Conservation (phyloP, 2,888 invertebrate species). For the Seira musarum region DNA sequence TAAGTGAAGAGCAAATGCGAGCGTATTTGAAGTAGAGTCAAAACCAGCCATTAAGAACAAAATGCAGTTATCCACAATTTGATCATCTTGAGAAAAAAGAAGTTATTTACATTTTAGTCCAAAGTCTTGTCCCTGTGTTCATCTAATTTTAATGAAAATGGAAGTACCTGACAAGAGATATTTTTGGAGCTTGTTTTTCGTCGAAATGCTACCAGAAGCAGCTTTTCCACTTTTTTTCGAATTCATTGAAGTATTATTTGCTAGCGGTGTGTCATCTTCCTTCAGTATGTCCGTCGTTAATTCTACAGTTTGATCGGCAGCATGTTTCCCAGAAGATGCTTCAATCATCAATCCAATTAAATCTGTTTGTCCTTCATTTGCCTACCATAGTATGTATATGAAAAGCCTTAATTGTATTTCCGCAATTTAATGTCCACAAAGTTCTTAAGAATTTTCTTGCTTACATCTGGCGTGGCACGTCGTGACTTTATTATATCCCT, state of each 20-base stretch:
- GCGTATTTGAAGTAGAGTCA: constrained; percentile 68
- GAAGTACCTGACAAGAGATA: not conserved
- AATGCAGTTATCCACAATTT: constrained; percentile 68
- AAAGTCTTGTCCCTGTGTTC: no score
- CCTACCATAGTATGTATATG: constrained; percentile 34
- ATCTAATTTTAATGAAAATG: no score
- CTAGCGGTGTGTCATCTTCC: constrained; percentile 51
- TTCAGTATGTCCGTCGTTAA: constrained; percentile 66
- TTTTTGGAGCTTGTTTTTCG: not conserved
- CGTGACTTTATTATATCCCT: constrained; percentile 61
- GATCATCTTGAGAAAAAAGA: constrained; percentile 56
- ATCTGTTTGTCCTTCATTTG: constrained; percentile 61
- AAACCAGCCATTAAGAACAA: constrained; percentile 69
- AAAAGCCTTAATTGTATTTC: not conserved
- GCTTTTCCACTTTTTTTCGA: no score
- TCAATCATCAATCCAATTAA: constrained; percentile 69
- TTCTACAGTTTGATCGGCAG: constrained; percentile 57
- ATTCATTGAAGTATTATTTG: constrained; percentile 24
- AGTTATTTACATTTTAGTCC: constrained; percentile 9
- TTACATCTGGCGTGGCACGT: constrained; percentile 62
- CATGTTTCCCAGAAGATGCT: constrained; percentile 65
- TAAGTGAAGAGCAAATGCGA: constrained; percentile 68
- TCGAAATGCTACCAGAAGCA: no score
- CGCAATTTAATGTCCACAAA: no score
- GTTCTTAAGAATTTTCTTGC: no score